A percentile compares a stretch with the other conserved stretches of the same genome.
Conservation (phyloP, 1,140 invertebrate species). For the Lepidostoma basale region DNA sequence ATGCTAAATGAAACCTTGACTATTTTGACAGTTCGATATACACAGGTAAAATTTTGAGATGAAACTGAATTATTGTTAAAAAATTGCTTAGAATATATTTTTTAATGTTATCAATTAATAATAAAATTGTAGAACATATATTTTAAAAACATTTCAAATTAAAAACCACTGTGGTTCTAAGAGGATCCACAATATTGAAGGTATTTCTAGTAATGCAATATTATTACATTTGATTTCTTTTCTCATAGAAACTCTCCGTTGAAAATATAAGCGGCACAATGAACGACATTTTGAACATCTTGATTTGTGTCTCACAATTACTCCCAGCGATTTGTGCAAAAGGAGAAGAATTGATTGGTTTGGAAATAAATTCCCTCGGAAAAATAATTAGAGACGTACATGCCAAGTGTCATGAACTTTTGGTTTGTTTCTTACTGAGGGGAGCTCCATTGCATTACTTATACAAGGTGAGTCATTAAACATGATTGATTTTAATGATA, state of each 20-base stretch:
- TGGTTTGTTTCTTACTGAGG: constrained; percentile 71
- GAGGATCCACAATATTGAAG: too few relatives aligned
- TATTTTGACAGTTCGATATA: constrained; percentile 75
- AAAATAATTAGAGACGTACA: constrained; percentile 76
- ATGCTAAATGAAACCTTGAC: constrained; percentile 82
- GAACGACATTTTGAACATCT: constrained; percentile 75
- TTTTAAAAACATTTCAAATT: too few relatives aligned
- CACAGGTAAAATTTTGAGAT: constrained; percentile 66
- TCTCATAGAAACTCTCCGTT: constrained; percentile 35
- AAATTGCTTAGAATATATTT: too few relatives aligned
- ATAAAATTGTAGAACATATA: too few relatives aligned
- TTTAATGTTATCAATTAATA: too few relatives aligned
- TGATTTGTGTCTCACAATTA: constrained; percentile 72
- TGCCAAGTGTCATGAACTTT: constrained; percentile 76
- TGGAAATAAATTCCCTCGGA: constrained; percentile 61
- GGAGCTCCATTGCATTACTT: constrained; percentile 73
- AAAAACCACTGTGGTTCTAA: too few relatives aligned
- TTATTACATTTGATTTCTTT: constrained; percentile 4
- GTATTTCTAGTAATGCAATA: neutral
- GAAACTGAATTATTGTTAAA: too few relatives aligned
- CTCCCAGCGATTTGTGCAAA: constrained; percentile 68
- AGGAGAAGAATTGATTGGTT: constrained; percentile 67
- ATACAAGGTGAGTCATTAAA: constrained; percentile 66
- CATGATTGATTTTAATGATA: neutral
- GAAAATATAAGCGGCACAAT: constrained; percentile 54